Base-by-base conservation (phyloP, 2,113 vertebrate genomes). In the Vireo altiloquus region DNA sequence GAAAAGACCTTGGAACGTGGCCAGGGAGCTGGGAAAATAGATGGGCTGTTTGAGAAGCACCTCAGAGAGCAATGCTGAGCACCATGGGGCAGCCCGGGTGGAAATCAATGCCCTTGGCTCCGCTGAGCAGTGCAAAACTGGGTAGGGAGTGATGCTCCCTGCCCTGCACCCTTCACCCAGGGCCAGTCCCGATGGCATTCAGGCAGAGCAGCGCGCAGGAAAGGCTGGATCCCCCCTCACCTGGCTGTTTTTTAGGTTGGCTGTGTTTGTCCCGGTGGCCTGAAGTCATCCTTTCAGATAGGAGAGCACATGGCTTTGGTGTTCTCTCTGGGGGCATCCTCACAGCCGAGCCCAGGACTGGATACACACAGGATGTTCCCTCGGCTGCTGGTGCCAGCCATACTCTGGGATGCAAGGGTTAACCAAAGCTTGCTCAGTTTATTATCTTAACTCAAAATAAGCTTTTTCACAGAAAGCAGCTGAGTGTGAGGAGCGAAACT, bases 51-150 rank as follows among this genome's bases (percentile, higher is more conserved):
- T 64, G 59, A 44, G 84, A 53, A 81, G 59, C 0, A 1, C 68
- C 84, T 87, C 60, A 13, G 69, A 60, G 59, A 64, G 31, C 16
- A 57, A 30, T 1, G 18, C 21, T 18, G 37, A 60, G 40, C 0
- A 0, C 54, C 83, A 42, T 0, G 0, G 50, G 60, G 80, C 46
- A 74, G 46, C 37, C 46, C 0, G 0, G 46, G 52, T 1, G 1
- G 56, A 37, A 78, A 63, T 39, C 25, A 14, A 15, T 35, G 17
- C 11, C 50, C 30, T 39, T 0, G 1, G 63, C 74, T 63, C 37
- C 0, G 0, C 53, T 3, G 49, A 59, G 69, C 31, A 10, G 54
- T 10, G n/a, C 25, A 3, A 40, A 74, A 11, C 37, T 1, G 17
- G 79, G 75, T 27, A 49, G 5, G 1, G 35, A 25, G 46, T 4